Conservation (phyloP, 2,888 invertebrate genomes). For the Machimus atricapillus region DNA sequence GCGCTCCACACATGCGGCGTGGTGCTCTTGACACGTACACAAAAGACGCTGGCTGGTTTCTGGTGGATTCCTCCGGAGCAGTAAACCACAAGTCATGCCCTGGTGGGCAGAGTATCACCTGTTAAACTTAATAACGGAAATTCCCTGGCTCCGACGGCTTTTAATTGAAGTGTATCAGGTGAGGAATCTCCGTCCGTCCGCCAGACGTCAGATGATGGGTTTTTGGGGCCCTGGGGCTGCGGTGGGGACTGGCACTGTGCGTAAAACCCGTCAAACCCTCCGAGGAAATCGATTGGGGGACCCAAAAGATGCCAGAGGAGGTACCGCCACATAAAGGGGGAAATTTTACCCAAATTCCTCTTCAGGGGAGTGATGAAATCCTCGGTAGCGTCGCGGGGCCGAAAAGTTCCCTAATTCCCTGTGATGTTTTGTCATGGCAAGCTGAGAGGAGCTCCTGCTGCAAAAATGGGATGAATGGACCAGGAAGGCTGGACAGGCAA, state of each 20-base stretch:
- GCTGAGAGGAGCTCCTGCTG: not conserved
- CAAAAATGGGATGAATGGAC: constrained; percentile 30
- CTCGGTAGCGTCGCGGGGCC: not conserved
- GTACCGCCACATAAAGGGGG: not conserved
- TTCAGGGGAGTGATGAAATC: not conserved
- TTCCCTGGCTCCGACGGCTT: not conserved
- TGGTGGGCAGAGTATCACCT: constrained; percentile 7
- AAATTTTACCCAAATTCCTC: not conserved
- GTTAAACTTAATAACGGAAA: constrained; percentile 25
- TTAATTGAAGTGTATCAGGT: not conserved
- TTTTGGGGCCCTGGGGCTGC: not conserved
- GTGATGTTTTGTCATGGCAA: constrained; percentile 18
- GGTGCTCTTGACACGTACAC: not conserved
- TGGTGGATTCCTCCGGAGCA: not conserved
- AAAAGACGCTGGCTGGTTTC: not conserved
- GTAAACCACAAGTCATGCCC: constrained; percentile 31
- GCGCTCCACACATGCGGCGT: not conserved
- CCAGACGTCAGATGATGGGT: not conserved
- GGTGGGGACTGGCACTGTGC: not conserved
- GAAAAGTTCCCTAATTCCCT: not conserved
- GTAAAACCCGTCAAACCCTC: not conserved
- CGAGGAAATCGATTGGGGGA: not conserved
- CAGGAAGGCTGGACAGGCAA: not conserved
- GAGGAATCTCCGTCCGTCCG: not conserved
- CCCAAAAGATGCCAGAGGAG: not conserved